Evolutionary conservation across 2,888 invertebrate species (phyloP), one percentile per base, ranked within the genome.

Genomic region (Papilio elwesi): DNA sequence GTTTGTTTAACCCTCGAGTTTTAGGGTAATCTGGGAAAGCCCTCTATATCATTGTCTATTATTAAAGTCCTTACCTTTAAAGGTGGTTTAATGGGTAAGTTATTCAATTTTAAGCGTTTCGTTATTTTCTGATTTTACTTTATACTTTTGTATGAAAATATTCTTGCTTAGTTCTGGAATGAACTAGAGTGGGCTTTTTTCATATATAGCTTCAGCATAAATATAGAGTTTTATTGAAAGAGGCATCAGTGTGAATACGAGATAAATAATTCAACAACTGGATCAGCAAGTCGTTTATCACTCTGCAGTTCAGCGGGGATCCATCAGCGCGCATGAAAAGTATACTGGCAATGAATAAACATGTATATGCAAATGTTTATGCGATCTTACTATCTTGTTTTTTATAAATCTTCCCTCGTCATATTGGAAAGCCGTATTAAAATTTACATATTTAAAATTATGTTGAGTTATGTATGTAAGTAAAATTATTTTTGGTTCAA

Each of bases 311-410:
- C 49, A 68, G 15, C 68, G 36, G 48, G 36, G 43, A 68, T 68
- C 68, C 68, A 68, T 68, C 68, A 68, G 26, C 48, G 48, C 47
- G 57, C 55, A n/a, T 13, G 68, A 15, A 57, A 68, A 49, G 57
- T 68, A 68, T 49, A 68, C 55, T 57, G 55, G 48, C 68, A 68
- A 68, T 68, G 57, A 68, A 68, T 68, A 68, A 59, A 68, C 68
- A 57, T 68, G 49, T 48, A 13, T 36, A 68, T 36, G 57, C 52
- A 64, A 64, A 64, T 64, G 49, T 64, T 53, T 53, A 53, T 53
- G 8, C 16, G 53, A 47, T 7, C 0, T 13, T 57, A 26, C 57
- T 9, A 59, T 64, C 26, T 26, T 64, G 48, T 26, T 49, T 26
- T 64, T 49, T 49, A 48, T 64, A 47, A 48, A 48, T 64, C 9